phyloP scores from a whole-genome alignment of 2,888 invertebrate species.

The Idaea dimidiata region DNA sequence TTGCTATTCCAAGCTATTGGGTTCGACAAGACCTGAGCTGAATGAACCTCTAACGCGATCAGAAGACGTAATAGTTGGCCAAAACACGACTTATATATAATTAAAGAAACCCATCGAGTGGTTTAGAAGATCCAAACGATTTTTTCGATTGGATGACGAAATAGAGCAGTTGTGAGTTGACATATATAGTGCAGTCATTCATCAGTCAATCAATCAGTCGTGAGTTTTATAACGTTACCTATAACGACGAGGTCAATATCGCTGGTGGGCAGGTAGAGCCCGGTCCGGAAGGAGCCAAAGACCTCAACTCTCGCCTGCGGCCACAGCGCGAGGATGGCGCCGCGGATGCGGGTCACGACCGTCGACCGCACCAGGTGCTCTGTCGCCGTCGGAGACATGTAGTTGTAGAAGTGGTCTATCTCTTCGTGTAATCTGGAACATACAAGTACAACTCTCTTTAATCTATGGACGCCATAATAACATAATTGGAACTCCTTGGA shows the following conservation, averaged over 20 bases:
- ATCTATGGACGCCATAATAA: neutral
- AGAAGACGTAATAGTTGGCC: too few relatives aligned
- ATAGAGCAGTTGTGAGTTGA: too few relatives aligned
- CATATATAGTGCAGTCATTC: too few relatives aligned
- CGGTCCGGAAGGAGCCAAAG: constrained; percentile 98
- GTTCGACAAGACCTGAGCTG: too few relatives aligned
- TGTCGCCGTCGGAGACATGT: constrained; percentile 95
- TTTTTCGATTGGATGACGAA: too few relatives aligned
- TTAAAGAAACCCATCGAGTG: too few relatives aligned
- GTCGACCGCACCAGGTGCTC: constrained; percentile 94
- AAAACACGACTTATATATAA: too few relatives aligned
- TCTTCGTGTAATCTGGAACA: constrained; percentile 93
- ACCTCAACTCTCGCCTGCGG: constrained; percentile 97
- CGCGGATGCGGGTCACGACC: constrained; percentile 94
- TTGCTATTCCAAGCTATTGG: too few relatives aligned
- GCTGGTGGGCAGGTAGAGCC: constrained; percentile 98
- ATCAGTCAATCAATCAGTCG: too few relatives aligned
- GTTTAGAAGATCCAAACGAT: too few relatives aligned
- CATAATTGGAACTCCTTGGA: neutral
- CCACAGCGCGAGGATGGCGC: constrained; percentile 93
- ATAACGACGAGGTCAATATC: constrained; percentile 85
- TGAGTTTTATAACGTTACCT: constrained; percentile 60
- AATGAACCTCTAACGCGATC: too few relatives aligned
- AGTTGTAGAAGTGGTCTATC: constrained; percentile 97
- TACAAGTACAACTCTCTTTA: neutral